These are phyloP conservation scores for Urechis unicinctus DNA, from an alignment of 2,888 invertebrate genomes.

Conservation along the genomic window DNA sequence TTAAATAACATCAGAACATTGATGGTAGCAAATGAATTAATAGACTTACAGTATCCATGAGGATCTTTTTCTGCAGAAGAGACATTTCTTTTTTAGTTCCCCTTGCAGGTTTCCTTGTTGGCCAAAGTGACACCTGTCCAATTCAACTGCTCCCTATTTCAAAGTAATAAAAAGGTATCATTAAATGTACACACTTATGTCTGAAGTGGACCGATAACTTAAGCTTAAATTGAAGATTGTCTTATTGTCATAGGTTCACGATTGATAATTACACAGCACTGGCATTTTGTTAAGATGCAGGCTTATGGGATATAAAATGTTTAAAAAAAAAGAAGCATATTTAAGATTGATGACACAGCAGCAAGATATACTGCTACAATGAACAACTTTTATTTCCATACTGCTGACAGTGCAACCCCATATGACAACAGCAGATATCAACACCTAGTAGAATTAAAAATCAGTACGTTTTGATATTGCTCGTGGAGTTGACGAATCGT, in stretches of 20 bases:
- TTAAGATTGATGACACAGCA: too few species aligned
- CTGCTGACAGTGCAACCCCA: too few species aligned
- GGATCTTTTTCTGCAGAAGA: constrained; percentile 48
- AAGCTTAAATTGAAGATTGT: too few species aligned
- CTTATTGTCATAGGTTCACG: too few species aligned
- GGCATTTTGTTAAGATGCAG: too few species aligned
- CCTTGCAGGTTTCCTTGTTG: constrained; percentile 39
- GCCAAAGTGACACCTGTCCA: constrained; percentile 38
- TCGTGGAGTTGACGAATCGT: constrained; percentile 40
- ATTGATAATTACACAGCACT: too few species aligned
- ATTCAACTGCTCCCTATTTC: constrained; percentile 39
- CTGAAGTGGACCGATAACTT: background rate
- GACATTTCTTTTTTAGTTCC: constrained; percentile 48
- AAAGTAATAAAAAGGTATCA: background rate
- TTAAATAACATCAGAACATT: background rate
- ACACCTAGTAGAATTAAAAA: background rate
- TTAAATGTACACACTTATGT: background rate
- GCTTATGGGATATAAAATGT: too few species aligned
- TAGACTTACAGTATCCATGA: constrained; percentile 46
- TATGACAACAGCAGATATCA: too few species aligned
- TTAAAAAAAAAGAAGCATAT: too few species aligned
- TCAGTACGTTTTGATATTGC: constrained; percentile 36
- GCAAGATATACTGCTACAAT: too few species aligned
- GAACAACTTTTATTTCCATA: too few species aligned
- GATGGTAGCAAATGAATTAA: background rate